Evolutionary conservation across 2,797 vertebrate species (phyloP), one percentile per base, ranked within the genome.

Genomic region (Lepus townsendii): DNA sequence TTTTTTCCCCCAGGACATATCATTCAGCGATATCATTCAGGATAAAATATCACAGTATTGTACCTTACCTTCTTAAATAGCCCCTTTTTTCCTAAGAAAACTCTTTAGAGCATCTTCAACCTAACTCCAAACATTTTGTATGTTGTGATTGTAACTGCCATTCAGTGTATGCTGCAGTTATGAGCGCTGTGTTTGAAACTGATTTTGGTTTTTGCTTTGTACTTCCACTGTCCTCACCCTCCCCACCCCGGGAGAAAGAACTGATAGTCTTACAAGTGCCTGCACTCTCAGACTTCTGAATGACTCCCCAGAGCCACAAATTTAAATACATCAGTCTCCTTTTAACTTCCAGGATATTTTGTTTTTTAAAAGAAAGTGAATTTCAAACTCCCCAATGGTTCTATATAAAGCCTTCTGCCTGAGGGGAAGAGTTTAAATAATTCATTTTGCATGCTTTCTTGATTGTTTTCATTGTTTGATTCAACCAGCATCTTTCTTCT

Each of bases 351-450:
- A 80, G 87, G 75, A 76, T n/a, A 63, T 7, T 32, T 89, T 96
- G 42, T 89, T 94, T 54, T 24, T 66, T 73, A 82, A 65, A 20
- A 62, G n/a, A 82, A 20, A 66, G 57, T 38, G 62, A 32, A 90
- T 87, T 87, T 78, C 65, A 42, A 87, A 52, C 66, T 93, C 52
- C 57, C 75, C 57, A 4, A 4, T 22, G 66, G 19, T 88, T 57
- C 87, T 87, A 78, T 47, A 73, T 38, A 90, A 96, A 94, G 35
- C 35, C n/a, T 92, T 90, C 27, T 65, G 50, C 11, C 63, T 62
- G 63, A 73, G 82, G 38, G 63, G n/a, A 69, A 95, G 84, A 88
- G 52, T 88, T 91, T 93, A 90, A 87, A 93, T 47, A 91, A 91
- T 22, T 42, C n/a, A 73, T 95, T 90, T 95, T 93, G 75, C 93